Percentiles rank a stretch among this genome's conserved stretches.
Conservation (phyloP, 2,888 invertebrate genomes). For the Diabrotica balteata region DNA sequence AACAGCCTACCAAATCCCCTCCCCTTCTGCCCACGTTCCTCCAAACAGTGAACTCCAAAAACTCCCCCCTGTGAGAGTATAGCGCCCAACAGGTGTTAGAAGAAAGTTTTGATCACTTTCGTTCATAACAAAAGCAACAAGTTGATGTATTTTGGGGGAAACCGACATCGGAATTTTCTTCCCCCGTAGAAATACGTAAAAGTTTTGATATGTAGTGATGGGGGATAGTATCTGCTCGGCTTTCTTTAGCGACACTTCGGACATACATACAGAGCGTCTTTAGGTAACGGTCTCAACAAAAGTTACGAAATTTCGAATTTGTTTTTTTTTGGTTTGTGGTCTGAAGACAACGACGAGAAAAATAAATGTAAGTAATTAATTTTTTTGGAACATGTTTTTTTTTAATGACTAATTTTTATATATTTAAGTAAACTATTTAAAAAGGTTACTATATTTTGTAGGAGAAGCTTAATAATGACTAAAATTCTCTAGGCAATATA, state of each 20-base stretch:
- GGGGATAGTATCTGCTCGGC: conserved; percentile 40
- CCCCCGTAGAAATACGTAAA: conserved; percentile 32
- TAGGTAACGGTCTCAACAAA: conserved; percentile 5
- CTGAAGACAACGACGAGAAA: conserved; percentile 3
- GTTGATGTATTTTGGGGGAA: conserved; percentile 27
- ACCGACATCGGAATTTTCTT: conserved; percentile 30
- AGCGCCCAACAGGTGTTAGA: conserved; percentile 36
- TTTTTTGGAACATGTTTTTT: neutral
- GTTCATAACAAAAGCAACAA: conserved; percentile 31
- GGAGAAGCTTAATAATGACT: too few relatives aligned
- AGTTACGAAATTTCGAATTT: conserved; percentile 2
- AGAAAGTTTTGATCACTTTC: conserved; percentile 24
- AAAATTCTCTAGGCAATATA: too few relatives aligned
- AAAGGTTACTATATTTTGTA: too few relatives aligned
- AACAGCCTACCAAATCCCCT: conserved; percentile 1
- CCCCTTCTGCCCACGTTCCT: conserved; percentile 11
- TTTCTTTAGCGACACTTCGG: conserved; percentile 36
- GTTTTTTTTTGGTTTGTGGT: neutral
- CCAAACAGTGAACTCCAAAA: neutral
- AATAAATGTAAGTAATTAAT: conserved; percentile 5
- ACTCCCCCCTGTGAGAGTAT: conserved; percentile 7
- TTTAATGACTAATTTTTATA: too few relatives aligned
- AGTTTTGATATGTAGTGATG: conserved; percentile 40
- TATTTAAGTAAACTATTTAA: too few relatives aligned
- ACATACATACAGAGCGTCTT: conserved; percentile 27